Percentiles rank a stretch among this genome's conserved stretches.
These are phyloP conservation scores for Crocidura indochinensis DNA, from an alignment of 2,797 vertebrate genomes.

Conservation along the genomic window DNA sequence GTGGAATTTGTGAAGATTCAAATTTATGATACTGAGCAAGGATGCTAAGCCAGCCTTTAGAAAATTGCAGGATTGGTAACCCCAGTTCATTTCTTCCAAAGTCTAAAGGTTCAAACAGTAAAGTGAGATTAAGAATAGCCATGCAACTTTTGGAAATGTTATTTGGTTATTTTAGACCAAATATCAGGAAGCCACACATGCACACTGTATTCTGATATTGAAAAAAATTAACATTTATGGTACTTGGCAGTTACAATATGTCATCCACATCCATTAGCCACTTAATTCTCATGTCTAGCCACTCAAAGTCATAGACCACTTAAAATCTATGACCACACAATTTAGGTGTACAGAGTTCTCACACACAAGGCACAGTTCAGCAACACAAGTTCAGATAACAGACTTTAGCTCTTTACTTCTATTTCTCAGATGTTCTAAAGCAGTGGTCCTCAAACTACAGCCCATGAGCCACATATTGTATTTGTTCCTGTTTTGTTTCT, in stretches of 20 bases:
- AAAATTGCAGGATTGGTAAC: background rate
- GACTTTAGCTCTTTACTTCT: background rate
- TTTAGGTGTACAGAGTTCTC: background rate
- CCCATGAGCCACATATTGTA: too few relatives aligned
- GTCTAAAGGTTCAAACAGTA: too few relatives aligned
- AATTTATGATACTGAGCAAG: background rate
- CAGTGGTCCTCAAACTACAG: too few relatives aligned
- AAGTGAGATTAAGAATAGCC: background rate
- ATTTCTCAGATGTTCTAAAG: slow-evolving; percentile 3
- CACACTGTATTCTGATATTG: background rate
- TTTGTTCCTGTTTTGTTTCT: too few relatives aligned
- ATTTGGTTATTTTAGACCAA: fast-evolving
- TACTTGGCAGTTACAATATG: background rate
- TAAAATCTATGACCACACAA: background rate
- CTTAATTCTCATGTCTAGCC: background rate
- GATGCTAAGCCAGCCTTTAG: background rate
- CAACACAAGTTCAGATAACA: background rate
- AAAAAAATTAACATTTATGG: background rate
- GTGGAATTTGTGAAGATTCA: background rate
- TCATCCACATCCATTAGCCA: background rate
- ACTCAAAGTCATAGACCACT: background rate
- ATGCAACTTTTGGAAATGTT: fast-evolving
- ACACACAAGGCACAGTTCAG: background rate
- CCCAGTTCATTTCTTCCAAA: background rate
- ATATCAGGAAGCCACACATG: background rate